These are phyloP conservation scores for Elegia similella DNA, from an alignment of 2,888 invertebrate species.

Conservation along the genomic window DNA sequence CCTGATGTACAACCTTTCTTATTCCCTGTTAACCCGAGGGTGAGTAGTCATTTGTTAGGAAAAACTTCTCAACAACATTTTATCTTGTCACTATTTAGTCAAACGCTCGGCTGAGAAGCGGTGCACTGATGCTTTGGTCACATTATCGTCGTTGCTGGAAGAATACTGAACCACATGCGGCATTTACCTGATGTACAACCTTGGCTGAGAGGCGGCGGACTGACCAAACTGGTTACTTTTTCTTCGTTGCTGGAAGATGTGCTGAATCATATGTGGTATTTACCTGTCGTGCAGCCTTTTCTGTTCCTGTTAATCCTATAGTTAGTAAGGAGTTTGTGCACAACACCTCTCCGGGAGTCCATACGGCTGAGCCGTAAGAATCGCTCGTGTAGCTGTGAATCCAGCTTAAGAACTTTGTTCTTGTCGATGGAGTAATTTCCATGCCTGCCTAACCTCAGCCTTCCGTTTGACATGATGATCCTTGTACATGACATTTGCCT, in stretches of 20 bases:
- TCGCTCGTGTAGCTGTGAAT: too few species aligned
- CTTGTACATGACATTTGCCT: too few species aligned
- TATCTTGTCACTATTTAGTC: conserved; percentile 91
- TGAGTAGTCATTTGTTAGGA: conserved; percentile 39
- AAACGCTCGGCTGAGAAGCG: conserved; percentile 93
- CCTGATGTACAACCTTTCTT: conserved; percentile 96
- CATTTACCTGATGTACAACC: conserved; percentile 96
- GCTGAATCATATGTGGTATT: conserved; percentile 93
- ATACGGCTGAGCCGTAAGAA: too few species aligned
- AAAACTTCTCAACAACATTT: conserved; percentile 52
- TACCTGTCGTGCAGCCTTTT: conserved; percentile 96
- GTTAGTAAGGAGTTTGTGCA: conserved; percentile 53
- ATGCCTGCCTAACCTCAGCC: too few species aligned
- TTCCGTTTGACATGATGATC: too few species aligned
- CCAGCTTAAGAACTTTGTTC: too few species aligned
- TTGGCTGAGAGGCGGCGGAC: conserved; percentile 95
- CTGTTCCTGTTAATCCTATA: conserved; percentile 96
- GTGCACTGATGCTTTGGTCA: conserved; percentile 97
- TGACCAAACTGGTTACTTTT: conserved; percentile 97
- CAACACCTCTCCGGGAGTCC: too few species aligned
- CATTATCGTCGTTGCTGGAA: conserved; percentile 94
- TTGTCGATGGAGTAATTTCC: too few species aligned
- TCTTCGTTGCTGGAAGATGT: conserved; percentile 95
- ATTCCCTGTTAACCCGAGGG: conserved; percentile 96
- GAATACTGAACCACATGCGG: conserved; percentile 95